Base-by-base conservation (phyloP, 2,888 invertebrate genomes). In the Luperina nickerlii region DNA sequence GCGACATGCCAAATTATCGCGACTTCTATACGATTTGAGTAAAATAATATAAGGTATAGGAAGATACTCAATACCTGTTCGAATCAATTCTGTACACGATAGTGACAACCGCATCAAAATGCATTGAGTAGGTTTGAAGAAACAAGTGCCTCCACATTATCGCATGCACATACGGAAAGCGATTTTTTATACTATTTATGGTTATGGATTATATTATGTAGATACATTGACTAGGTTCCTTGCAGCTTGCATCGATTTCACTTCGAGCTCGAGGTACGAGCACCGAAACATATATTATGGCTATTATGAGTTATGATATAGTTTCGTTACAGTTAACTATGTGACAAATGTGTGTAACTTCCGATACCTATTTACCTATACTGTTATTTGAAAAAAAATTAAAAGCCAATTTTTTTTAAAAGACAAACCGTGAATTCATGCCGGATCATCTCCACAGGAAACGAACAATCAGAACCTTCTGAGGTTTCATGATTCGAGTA, bases 241-340 rank as follows among this genome's bases (percentile, higher is more conserved):
- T 73, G 42, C 73, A 45, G 73, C 27, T 45, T 24, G 27, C 24
- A 75, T 72, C 27, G 73, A 57, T 24, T 27, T 57, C 42, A 42
- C 27, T 38, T 24, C 27, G n/a, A 66, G 65, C 24, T 73, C 48
- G 18, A 24, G 24, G 18, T 48, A n/a, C 20, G 38, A 15, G 18
- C 15, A 57, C 15, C 15, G 51, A 15, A 32, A 54, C 20, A 54
- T 24, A 70, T 18, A 70, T 24, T 24, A 2, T 51, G 27, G 18
- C 45, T 45, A 45, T 11, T 45, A 45, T 45, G 45, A 45, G 45
- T 13, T 45, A 11, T 11, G 45, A 45, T 1, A 9, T 24, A 51
- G 24, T 51, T 32, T 20, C 1, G 24, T 24, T 24, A 24, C 15
- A 24, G 38, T 66, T 24, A 24, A 66, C 7, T 38, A n/a, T 24